Percentiles rank a stretch among this genome's conserved stretches.
phyloP scores from a whole-genome alignment of 2,888 invertebrate genomes.

The Athetis lepigone region DNA sequence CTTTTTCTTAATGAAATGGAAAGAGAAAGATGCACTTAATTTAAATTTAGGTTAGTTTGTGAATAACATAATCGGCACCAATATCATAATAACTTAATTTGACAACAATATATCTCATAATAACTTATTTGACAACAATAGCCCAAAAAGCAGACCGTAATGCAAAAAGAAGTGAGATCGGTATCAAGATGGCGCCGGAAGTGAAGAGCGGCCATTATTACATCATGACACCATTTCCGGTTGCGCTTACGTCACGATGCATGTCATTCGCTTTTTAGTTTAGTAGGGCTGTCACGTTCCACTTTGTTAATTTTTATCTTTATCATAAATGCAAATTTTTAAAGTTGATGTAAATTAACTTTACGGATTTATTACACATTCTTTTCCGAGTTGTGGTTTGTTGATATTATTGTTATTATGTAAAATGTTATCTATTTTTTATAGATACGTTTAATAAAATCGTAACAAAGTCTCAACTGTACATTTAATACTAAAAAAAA shows the following conservation, averaged over 20 bases:
- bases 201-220: constrained; percentile 46
- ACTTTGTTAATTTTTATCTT: not conserved
- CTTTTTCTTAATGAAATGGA: too few relatives aligned
- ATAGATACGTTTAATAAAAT: too few relatives aligned
- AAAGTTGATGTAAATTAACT: not conserved
- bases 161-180: constrained; percentile 51
- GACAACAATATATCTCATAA: too few relatives aligned
- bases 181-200: constrained; percentile 54
- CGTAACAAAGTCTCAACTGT: too few relatives aligned
- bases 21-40: too few relatives aligned
- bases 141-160: constrained; percentile 21
- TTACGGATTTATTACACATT: not conserved
- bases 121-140: constrained; percentile 1
- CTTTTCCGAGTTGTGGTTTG: not conserved
- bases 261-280: constrained; percentile 38
- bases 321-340: not conserved
- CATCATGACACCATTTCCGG: constrained; percentile 52
- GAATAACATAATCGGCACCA: too few relatives aligned
- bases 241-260: constrained; percentile 52
- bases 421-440: not conserved
- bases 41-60: too few relatives aligned
- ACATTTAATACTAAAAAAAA: too few relatives aligned
- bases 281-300: constrained; percentile 34
- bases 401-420: not conserved
- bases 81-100: too few relatives aligned